A percentile compares a stretch with the other conserved stretches of the same genome.
phyloP scores from a whole-genome alignment of 2,113 vertebrate species.

The Genyomyrus donnyi region DNA sequence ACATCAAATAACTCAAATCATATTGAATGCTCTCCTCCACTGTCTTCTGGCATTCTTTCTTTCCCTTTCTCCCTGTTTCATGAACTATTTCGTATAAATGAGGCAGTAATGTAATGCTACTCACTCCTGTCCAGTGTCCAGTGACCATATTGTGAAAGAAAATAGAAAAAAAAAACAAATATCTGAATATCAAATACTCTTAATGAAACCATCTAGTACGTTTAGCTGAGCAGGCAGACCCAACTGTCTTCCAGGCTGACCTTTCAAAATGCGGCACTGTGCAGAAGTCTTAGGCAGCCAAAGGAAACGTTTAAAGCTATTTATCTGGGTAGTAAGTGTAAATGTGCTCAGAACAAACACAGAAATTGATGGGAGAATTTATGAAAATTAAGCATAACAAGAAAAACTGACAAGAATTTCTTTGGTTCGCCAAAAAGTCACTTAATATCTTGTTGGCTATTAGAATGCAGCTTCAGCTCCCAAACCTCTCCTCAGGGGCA shows the following conservation, averaged over 20 bases:
- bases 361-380: not conserved
- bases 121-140: not conserved
- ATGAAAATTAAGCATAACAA: not conserved
- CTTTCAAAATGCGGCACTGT: not conserved
- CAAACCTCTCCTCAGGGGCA: not conserved
- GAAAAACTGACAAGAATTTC: not conserved
- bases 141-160: not conserved
- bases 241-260: not conserved
- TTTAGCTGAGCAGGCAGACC: not conserved
- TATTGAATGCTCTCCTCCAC: not conserved
- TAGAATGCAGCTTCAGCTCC: not conserved
- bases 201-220: not conserved
- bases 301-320: not conserved
- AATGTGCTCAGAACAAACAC: not conserved
- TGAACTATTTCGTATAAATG: not conserved
- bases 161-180: not conserved
- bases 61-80: not conserved
- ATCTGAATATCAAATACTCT: not conserved
- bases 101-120: not conserved
- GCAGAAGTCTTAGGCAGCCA: not conserved
- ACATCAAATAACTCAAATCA: not conserved
- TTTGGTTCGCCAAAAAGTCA: not conserved
- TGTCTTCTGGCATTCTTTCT: not conserved
- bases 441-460: not conserved
- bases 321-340: not conserved